Conservation (phyloP, 2,888 invertebrate species). For the Baronia brevicornis region DNA sequence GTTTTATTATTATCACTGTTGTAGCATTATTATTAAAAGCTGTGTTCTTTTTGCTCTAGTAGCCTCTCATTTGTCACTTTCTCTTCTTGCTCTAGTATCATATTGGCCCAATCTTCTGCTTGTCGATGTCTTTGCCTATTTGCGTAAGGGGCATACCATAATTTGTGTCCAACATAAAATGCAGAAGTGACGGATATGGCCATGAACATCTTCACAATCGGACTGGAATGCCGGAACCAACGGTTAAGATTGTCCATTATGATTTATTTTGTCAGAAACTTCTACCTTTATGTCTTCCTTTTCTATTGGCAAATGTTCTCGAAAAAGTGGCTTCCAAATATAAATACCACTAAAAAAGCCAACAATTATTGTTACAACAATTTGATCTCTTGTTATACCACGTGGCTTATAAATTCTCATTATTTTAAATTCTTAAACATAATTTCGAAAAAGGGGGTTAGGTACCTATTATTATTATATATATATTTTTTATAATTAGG, state of each 20-base stretch:
- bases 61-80: conserved; percentile 20
- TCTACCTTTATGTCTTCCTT: conserved; percentile 22
- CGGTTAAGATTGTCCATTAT: conserved; percentile 34
- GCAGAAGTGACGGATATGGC: conserved; percentile 48
- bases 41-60: too few species aligned
- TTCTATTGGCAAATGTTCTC: conserved; percentile 36
- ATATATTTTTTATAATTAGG: too few species aligned
- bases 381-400: conserved; percentile 51
- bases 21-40: too few species aligned
- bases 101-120: conserved; percentile 57
- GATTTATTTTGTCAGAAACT: conserved; percentile 15
- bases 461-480: too few species aligned
- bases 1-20: too few species aligned
- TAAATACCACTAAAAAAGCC: conserved; percentile 66
- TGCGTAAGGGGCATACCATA: conserved; percentile 39
- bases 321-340: conserved; percentile 68
- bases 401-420: conserved; percentile 62
- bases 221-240: conserved; percentile 42
- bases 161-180: conserved; percentile 36
- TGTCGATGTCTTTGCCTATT: conserved; percentile 31
- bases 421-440: conserved; percentile 26
- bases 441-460: too few species aligned
- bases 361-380: conserved; percentile 50
- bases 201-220: conserved; percentile 50
- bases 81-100: conserved; percentile 54